Conservation (phyloP, 2,113 vertebrate genomes). For the Daubentonia madagascariensis region DNA sequence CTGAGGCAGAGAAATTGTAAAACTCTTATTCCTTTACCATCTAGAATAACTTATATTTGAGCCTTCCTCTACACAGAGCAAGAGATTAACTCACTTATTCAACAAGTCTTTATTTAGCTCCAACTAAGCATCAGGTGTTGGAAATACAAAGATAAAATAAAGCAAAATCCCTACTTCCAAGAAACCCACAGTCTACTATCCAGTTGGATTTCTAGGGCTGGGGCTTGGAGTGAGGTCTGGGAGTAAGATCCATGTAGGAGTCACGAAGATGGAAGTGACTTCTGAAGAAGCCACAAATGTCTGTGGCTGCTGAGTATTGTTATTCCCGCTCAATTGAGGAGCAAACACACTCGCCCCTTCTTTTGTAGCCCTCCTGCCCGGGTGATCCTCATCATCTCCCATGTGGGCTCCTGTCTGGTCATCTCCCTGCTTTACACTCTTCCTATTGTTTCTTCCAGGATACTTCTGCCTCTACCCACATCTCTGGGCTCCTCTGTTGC, state of each 20-base stretch:
- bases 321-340: neutral
- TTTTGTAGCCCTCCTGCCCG: neutral
- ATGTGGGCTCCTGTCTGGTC: neutral
- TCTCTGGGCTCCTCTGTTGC: neutral
- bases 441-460: neutral
- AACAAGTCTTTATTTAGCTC: neutral
- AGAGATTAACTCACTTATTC: neutral
- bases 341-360: neutral
- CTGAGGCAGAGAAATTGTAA: neutral
- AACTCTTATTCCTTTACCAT: neutral
- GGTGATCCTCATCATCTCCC: too few relatives aligned
- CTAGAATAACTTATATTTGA: neutral
- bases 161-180: neutral
- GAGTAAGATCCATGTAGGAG: fast-evolving
- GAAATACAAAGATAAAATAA: neutral
- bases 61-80: neutral
- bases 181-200: neutral
- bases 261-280: neutral
- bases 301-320: neutral
- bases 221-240: neutral
- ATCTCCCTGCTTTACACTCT: neutral
- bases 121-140: neutral
- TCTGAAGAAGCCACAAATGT: neutral
- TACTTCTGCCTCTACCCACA: neutral
- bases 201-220: neutral